A percentile compares a stretch with the other conserved stretches of the same genome.
Conservation (phyloP, 2,113 vertebrate species). For the Cavia aperea region DNA sequence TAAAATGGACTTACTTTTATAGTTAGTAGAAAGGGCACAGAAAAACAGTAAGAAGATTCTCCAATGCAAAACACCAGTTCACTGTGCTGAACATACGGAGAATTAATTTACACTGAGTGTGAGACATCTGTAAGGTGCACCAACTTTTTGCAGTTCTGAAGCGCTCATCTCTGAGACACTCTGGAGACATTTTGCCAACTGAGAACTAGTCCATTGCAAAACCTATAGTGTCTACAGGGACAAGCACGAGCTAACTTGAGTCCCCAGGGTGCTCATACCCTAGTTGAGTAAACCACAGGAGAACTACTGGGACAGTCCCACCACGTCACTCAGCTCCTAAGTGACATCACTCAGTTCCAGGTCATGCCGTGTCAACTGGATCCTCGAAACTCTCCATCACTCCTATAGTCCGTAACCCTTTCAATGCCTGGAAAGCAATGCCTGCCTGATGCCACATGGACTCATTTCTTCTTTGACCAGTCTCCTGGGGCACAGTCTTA, state of each 20-base stretch:
- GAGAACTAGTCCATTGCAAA: not conserved
- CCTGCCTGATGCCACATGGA: not conserved
- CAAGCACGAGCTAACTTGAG: not conserved
- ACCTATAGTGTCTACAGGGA: not conserved
- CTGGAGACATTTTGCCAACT: not conserved
- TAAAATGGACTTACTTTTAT: not conserved
- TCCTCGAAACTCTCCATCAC: not conserved
- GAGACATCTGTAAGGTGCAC: not conserved
- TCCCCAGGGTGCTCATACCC: not conserved
- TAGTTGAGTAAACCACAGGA: not conserved
- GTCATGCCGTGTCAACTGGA: not conserved
- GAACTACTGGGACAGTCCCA: not conserved
- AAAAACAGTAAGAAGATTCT: not conserved
- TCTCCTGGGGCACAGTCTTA: not conserved
- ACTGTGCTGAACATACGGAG: not conserved
- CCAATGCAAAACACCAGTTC: not conserved
- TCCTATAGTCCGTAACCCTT: not conserved
- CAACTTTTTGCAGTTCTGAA: not conserved
- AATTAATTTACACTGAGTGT: not conserved
- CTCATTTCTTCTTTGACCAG: not conserved
- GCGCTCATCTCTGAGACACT: not conserved
- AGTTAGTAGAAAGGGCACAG: not conserved
- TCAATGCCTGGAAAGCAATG: not conserved
- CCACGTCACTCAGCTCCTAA: not conserved
- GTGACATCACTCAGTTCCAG: not conserved